Conservation (phyloP, 2,888 invertebrate species). For the Tinea trinotella region DNA sequence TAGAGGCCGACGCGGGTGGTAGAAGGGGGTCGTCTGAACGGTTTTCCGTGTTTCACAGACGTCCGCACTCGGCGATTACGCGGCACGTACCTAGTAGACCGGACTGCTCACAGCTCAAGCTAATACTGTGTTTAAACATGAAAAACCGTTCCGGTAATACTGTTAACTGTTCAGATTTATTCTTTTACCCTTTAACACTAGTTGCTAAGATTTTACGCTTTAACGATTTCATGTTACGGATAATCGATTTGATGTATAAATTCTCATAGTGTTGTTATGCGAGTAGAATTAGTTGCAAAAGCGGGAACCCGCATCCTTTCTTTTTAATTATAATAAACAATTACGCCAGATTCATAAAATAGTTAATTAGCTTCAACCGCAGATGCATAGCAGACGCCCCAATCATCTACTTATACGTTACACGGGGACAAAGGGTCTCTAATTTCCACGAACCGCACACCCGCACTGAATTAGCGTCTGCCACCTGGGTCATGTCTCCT, state of each 20-base stretch:
- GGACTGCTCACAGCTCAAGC: slow-evolving; percentile 41
- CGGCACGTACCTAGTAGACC: slow-evolving; percentile 55
- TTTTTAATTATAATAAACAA: not conserved
- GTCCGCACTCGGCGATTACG: slow-evolving; percentile 63
- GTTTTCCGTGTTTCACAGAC: slow-evolving; percentile 69
- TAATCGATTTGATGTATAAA: too few relatives aligned
- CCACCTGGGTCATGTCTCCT: slow-evolving; percentile 70
- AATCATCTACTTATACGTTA: slow-evolving; percentile 29
- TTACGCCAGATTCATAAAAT: not conserved
- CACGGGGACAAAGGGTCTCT: slow-evolving; percentile 53
- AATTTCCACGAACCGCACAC: slow-evolving; percentile 40
- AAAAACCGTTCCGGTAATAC: slow-evolving; percentile 66
- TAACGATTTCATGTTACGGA: not conserved
- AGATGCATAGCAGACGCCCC: slow-evolving; percentile 12
- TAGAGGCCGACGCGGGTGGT: slow-evolving; percentile 28
- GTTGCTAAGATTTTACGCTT: not conserved
- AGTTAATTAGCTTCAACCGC: slow-evolving; percentile 12
- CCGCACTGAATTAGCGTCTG: slow-evolving; percentile 35
- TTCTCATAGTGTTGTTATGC: too few relatives aligned
- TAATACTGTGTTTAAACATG: slow-evolving; percentile 67
- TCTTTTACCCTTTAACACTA: slow-evolving; percentile 12
- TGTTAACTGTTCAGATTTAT: slow-evolving; percentile 51
- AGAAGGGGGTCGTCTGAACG: slow-evolving; percentile 60
- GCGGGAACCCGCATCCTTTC: not conserved
- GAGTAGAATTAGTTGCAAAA: too few relatives aligned